phyloP scores from a whole-genome alignment of 64 coral and sea anemone species.

The Trachythela sp. region DNA sequence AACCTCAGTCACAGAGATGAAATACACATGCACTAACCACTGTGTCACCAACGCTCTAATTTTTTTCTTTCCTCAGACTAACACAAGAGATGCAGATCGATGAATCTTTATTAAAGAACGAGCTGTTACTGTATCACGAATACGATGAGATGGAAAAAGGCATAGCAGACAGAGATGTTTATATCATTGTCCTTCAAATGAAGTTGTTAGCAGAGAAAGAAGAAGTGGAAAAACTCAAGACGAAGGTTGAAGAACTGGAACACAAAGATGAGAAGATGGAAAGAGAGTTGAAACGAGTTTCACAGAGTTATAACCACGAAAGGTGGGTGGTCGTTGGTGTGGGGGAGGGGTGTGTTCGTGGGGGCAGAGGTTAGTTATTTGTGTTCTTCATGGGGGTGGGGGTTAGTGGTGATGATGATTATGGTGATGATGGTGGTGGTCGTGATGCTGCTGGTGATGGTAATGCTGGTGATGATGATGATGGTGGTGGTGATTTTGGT shows the following conservation, averaged over 20 bases:
- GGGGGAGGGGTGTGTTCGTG: too few species aligned
- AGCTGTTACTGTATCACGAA: neutral
- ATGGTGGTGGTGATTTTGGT: too few species aligned
- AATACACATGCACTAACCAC: too few species aligned
- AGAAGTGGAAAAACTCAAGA: neutral
- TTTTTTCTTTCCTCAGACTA: neutral
- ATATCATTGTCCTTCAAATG: slow-evolving; percentile 2
- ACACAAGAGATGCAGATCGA: neutral
- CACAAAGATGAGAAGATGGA: neutral
- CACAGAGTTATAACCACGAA: slow-evolving; percentile 5
- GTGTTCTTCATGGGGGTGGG: too few species aligned
- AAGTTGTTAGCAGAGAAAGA: slow-evolving; percentile 6
- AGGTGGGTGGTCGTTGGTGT: neutral
- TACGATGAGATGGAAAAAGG: slow-evolving; percentile 5
- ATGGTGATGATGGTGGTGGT: too few species aligned
- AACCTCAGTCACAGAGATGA: too few species aligned
- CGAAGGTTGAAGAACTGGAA: neutral
- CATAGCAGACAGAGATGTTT: neutral
- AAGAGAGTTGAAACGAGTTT: neutral
- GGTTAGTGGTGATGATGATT: too few species aligned
- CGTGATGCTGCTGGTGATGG: too few species aligned
- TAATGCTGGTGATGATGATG: too few species aligned
- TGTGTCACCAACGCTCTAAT: too few species aligned
- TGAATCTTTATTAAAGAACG: neutral
- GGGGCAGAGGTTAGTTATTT: too few species aligned